A percentile compares a stretch with the other conserved stretches of the same genome.
Conservation (phyloP, 2,113 vertebrate species). For the Nothoprocta pentlandii region DNA sequence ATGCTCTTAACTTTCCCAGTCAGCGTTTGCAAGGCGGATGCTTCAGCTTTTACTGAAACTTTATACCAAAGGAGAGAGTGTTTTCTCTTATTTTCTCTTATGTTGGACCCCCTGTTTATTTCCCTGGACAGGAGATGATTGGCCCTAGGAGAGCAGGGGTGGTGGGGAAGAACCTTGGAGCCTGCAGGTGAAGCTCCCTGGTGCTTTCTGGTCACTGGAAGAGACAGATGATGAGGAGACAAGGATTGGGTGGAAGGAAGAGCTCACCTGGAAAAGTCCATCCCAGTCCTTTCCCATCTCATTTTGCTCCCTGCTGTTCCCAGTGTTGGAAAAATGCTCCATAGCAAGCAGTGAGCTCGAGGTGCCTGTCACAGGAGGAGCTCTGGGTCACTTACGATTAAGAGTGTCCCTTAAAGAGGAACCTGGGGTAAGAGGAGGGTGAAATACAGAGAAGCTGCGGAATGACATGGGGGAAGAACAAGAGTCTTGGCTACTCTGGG, state of each 20-base stretch:
- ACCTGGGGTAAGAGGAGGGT: too few relatives aligned
- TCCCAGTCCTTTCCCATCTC: not conserved
- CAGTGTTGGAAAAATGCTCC: not conserved
- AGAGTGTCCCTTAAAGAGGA: not conserved
- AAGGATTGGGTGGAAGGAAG: not conserved
- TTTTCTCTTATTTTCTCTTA: not conserved
- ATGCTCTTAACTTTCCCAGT: constrained; percentile 36
- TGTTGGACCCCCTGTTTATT: not conserved
- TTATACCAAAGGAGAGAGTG: not conserved
- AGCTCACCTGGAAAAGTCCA: not conserved
- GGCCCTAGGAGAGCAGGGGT: not conserved
- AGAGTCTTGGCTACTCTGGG: not conserved
- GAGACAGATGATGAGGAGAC: not conserved
- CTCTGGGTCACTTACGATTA: not conserved
- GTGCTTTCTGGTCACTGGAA: not conserved
- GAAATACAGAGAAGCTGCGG: too few relatives aligned
- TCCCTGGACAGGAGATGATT: not conserved
- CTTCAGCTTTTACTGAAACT: not conserved
- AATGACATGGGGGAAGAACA: too few relatives aligned
- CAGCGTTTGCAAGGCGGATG: not conserved
- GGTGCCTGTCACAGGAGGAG: not conserved
- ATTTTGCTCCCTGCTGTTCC: not conserved
- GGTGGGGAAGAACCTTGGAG: not conserved
- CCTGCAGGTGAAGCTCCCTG: accelerated
- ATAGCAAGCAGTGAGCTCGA: accelerated